Evolutionary conservation across 2,113 vertebrate genomes (phyloP).

Genomic region (Oreotrochilus melanogaster): DNA sequence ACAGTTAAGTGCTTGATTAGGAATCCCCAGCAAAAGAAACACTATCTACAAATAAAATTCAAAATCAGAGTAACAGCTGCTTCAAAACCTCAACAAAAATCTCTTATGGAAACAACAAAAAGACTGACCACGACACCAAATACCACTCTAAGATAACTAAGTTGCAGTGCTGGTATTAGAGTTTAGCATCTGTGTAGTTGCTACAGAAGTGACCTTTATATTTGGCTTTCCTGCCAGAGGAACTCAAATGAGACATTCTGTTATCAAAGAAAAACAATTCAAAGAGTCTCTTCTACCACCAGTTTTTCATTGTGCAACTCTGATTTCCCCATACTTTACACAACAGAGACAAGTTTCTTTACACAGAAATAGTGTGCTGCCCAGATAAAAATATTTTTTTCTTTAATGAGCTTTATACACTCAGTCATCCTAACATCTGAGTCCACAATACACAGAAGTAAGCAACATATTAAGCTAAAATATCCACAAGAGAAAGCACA

Average conservation of each 20-base stretch:
- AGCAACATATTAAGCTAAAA: slow-evolving; percentile 57
- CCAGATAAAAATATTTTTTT: slow-evolving; percentile 42
- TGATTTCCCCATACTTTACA: slow-evolving; percentile 48
- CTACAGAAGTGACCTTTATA: slow-evolving; percentile 41
- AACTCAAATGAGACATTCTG: slow-evolving; percentile 54
- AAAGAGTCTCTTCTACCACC: slow-evolving; percentile 2
- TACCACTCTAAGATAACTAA: neutral
- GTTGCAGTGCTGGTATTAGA: neutral
- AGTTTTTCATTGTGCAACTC: slow-evolving; percentile 32
- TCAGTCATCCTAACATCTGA: slow-evolving; percentile 5
- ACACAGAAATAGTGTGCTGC: neutral
- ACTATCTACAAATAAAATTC: neutral
- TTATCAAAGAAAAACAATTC: slow-evolving; percentile 53
- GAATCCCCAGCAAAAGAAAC: slow-evolving; percentile 44
- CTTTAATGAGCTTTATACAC: slow-evolving; percentile 58
- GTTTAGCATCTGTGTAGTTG: slow-evolving; percentile 14
- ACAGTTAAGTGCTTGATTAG: slow-evolving; percentile 29
- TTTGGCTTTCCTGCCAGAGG: slow-evolving; percentile 47
- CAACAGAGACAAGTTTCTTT: slow-evolving; percentile 37
- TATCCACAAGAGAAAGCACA: slow-evolving; percentile 53
- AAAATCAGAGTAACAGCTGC: slow-evolving; percentile 13
- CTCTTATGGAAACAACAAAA: neutral
- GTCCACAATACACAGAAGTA: slow-evolving; percentile 38
- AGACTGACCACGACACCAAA: neutral
- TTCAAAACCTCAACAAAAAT: neutral